These are phyloP conservation scores for Hylaea fasciaria DNA, from an alignment of 2,888 invertebrate species.

Conservation along the genomic window DNA sequence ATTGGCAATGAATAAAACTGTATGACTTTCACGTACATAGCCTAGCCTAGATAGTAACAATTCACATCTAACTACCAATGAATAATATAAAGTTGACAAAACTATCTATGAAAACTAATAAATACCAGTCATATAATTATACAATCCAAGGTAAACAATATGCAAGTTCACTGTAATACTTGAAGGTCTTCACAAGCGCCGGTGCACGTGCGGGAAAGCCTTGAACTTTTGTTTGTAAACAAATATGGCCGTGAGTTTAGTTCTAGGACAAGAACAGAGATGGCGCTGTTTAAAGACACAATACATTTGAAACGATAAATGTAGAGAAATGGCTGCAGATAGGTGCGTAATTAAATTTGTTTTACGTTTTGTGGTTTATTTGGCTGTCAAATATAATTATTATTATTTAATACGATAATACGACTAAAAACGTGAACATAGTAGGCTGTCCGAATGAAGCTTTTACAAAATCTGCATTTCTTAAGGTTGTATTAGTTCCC, in stretches of 20 bases:
- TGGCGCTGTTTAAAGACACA: constrained; percentile 57
- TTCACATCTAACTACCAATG: no score
- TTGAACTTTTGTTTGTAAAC: constrained; percentile 70
- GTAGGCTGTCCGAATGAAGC: no score
- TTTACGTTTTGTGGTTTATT: no score
- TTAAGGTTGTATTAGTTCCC: not conserved
- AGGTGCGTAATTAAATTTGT: no score
- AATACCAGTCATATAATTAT: not conserved
- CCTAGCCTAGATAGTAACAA: no score
- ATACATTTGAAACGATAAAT: not conserved
- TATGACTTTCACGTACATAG: no score
- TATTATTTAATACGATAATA: no score
- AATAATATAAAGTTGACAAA: not conserved
- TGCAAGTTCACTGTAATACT: constrained; percentile 52
- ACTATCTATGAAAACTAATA: not conserved
- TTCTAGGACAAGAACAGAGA: constrained; percentile 53
- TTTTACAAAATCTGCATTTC: not conserved
- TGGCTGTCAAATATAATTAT: no score
- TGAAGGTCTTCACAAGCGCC: constrained; percentile 23
- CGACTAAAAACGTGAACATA: no score
- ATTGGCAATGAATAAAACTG: no score
- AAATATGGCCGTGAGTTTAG: constrained; percentile 67
- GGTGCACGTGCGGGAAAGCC: constrained; percentile 49
- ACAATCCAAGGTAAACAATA: constrained; percentile 17
- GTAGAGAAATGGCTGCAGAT: no score